Percentiles rank a stretch among this genome's conserved stretches.
phyloP scores from a whole-genome alignment of 2,888 invertebrate species.

The Serripes groenlandicus region DNA sequence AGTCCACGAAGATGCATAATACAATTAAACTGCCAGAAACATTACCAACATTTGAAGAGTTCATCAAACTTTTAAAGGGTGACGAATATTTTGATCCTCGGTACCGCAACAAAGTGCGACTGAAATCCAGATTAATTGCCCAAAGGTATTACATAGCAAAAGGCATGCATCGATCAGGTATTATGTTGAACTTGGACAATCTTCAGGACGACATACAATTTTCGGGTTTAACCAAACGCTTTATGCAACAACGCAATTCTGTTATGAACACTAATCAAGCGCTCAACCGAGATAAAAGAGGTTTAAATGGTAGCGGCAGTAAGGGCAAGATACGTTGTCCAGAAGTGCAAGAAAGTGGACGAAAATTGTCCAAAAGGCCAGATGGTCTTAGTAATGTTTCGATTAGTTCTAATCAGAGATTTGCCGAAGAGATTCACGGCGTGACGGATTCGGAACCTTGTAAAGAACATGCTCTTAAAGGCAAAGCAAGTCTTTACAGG shows the following conservation, averaged over 20 bases:
- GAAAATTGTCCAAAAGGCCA: not conserved
- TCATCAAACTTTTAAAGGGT: constrained; percentile 37
- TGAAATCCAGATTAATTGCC: constrained; percentile 45
- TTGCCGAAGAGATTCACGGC: constrained; percentile 49
- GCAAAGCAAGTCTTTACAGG: not conserved
- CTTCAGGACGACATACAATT: constrained; percentile 11
- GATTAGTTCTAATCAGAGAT: not conserved
- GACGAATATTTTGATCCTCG: constrained; percentile 59
- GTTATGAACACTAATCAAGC: not conserved
- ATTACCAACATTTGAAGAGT: constrained; percentile 59
- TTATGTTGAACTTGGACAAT: constrained; percentile 28
- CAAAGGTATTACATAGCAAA: constrained; percentile 50
- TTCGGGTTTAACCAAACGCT: constrained; percentile 7
- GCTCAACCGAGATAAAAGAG: constrained; percentile 3
- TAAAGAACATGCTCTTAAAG: constrained; percentile 53
- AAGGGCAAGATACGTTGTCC: constrained; percentile 27
- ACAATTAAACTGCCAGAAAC: constrained; percentile 51
- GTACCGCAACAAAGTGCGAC: constrained; percentile 40
- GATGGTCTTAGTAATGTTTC: not conserved
- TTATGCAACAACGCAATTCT: constrained; percentile 15
- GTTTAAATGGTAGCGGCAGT: constrained; percentile 18
- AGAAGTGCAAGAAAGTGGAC: constrained; percentile 30
- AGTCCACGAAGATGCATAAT: not conserved
- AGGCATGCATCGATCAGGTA: constrained; percentile 21
- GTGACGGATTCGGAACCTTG: constrained; percentile 64